Percentiles rank a stretch among this genome's conserved stretches.
phyloP scores from a whole-genome alignment of 2,888 invertebrate species.

The Nysson spinosus region DNA sequence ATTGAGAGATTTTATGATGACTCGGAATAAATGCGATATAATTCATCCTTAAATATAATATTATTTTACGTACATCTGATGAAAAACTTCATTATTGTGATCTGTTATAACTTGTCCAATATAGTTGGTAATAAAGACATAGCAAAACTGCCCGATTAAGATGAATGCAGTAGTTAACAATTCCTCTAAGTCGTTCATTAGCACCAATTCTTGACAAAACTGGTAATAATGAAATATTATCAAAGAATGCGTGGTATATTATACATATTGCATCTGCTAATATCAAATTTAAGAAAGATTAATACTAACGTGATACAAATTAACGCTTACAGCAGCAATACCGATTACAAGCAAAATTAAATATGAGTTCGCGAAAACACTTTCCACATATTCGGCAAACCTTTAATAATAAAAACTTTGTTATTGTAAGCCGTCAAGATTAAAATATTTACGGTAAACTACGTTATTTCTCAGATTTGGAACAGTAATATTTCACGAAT shows the following conservation, averaged over 20 bases:
- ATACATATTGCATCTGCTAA: background rate
- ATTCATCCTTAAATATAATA: too few species aligned
- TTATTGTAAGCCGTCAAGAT: background rate
- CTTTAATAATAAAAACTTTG: conserved; percentile 2
- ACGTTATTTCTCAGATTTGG: background rate
- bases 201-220: background rate
- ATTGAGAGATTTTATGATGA: too few species aligned
- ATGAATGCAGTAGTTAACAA: fast-evolving
- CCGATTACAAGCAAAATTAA: conserved; percentile 7
- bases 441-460: background rate
- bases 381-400: conserved; percentile 1
- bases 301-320: conserved; percentile 29
- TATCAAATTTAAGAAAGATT: background rate
- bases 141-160: background rate
- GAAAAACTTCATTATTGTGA: conserved; percentile 13
- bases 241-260: background rate
- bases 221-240: background rate
- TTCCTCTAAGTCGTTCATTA: background rate
- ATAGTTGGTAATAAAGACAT: conserved; percentile 12
- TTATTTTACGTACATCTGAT: background rate
- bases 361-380: conserved; percentile 9
- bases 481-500: background rate
- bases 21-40: too few species aligned
- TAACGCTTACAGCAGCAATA: background rate
- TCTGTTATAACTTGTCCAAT: conserved; percentile 21